These are phyloP conservation scores for Oophaga sylvatica DNA, from an alignment of 2,797 vertebrate species.

Conservation along the genomic window DNA sequence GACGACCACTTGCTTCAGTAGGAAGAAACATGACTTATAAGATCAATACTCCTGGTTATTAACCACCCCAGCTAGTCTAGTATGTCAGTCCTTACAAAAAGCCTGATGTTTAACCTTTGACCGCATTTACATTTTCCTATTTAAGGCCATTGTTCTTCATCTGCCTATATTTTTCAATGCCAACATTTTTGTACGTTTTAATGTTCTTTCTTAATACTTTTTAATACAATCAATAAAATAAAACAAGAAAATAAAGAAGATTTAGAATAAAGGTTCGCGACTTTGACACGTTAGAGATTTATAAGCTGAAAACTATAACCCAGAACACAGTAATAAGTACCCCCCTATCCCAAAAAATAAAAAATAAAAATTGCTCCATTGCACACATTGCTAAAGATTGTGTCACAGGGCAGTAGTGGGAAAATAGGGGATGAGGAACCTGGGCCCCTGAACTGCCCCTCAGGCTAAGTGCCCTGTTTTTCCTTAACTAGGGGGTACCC, in stretches of 20 bases:
- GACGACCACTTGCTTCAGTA: neutral
- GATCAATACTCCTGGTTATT: neutral
- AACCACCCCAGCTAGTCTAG: neutral
- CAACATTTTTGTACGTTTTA: neutral
- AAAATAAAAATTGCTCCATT: too few relatives aligned
- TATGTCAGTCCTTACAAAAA: neutral
- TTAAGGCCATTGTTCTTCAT: neutral
- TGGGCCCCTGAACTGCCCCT: too few relatives aligned
- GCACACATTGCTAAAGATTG: too few relatives aligned
- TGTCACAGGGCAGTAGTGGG: too few relatives aligned
- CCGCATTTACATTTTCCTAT: neutral
- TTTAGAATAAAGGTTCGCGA: neutral
- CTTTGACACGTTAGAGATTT: neutral
- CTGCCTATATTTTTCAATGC: neutral
- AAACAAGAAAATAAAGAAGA: neutral
- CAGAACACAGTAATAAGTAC: too few relatives aligned
- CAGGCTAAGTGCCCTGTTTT: too few relatives aligned
- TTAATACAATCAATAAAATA: neutral
- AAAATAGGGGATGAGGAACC: too few relatives aligned
- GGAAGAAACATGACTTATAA: constrained; percentile 2
- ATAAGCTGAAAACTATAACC: neutral
- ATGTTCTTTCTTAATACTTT: neutral
- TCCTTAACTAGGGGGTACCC: too few relatives aligned
- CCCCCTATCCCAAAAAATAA: too few relatives aligned
- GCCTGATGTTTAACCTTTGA: neutral